Percentiles rank a stretch among this genome's conserved stretches.
phyloP scores from a whole-genome alignment of 2,888 invertebrate genomes.

The Julus scanicus region DNA sequence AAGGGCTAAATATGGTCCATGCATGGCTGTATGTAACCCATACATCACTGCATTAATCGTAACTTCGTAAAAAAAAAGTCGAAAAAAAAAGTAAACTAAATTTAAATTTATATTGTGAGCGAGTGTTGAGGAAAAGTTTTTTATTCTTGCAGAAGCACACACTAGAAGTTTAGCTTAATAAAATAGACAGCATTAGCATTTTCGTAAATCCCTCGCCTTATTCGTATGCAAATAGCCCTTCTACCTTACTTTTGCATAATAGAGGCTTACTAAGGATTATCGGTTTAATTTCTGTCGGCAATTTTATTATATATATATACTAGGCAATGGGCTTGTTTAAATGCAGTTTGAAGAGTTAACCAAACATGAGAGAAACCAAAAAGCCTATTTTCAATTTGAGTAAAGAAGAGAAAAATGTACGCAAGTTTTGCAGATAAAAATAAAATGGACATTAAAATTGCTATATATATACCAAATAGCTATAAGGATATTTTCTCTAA shows the following conservation, averaged over 20 bases:
- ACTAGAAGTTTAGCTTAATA: neutral
- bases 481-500: neutral
- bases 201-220: conserved; percentile 17
- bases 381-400: conserved; percentile 6
- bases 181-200: neutral
- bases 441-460: neutral
- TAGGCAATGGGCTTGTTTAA: neutral
- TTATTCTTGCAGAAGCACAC: neutral
- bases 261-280: neutral
- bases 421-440: neutral
- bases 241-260: conserved; percentile 23
- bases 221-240: conserved; percentile 36
- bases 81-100: too few relatives aligned
- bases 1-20: too few relatives aligned
- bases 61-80: too few relatives aligned
- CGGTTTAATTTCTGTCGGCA: conserved; percentile 16
- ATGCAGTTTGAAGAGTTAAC: conserved; percentile 38
- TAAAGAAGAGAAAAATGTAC: neutral
- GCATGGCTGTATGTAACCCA: too few relatives aligned
- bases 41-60: too few relatives aligned
- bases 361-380: neutral
- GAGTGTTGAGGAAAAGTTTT: neutral
- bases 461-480: neutral
- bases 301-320: neutral
- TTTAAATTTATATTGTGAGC: too few relatives aligned